These are phyloP conservation scores for Tachystola acroxantha DNA, from an alignment of 2,888 invertebrate species.

Conservation along the genomic window DNA sequence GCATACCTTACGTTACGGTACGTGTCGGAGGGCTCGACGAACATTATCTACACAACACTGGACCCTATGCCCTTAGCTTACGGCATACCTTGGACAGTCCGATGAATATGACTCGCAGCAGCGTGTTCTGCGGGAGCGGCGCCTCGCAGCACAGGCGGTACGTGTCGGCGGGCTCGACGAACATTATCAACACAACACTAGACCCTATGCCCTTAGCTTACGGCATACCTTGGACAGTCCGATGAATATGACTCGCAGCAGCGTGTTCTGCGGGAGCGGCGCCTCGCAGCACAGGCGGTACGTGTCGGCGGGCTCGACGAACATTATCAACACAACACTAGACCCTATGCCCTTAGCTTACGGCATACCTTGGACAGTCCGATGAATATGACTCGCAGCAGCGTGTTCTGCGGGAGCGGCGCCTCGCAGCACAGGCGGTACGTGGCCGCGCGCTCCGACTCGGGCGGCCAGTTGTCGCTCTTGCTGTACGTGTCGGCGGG, in stretches of 20 bases:
- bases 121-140: conserved; percentile 90
- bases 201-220: no score
- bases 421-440: conserved; percentile 92
- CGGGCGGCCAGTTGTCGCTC: conserved; percentile 93
- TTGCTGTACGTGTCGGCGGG: conserved; percentile 89
- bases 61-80: no score
- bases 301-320: conserved; percentile 87
- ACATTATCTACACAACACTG: no score
- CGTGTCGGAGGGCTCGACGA: no score
- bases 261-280: conserved; percentile 90
- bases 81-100: conserved; percentile 81
- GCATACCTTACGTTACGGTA: conserved; percentile 85
- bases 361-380: conserved; percentile 86
- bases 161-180: no score
- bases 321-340: conserved; percentile 81
- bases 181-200: no score
- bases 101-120: conserved; percentile 88
- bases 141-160: conserved; percentile 94
- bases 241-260: conserved; percentile 88
- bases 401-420: conserved; percentile 90
- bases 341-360: no score
- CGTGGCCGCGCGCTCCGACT: conserved; percentile 88
- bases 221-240: conserved; percentile 82
- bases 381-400: conserved; percentile 89
- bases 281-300: conserved; percentile 93